Percentiles rank a stretch among this genome's conserved stretches.
These are phyloP conservation scores for Hermodice carunculata DNA, from an alignment of 2,888 invertebrate species.

Conservation along the genomic window DNA sequence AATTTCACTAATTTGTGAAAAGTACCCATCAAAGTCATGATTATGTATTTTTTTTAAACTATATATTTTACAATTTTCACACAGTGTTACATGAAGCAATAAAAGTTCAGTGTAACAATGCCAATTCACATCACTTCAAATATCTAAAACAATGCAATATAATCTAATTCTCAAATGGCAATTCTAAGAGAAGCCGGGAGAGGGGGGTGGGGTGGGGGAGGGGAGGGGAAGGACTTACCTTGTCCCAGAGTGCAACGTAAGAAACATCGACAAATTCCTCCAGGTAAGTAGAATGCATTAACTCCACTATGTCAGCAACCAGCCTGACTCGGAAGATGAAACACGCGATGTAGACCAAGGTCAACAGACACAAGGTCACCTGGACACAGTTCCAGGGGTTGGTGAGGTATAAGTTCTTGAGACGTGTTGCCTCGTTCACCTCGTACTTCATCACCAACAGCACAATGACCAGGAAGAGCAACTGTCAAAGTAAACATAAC, in stretches of 20 bases:
- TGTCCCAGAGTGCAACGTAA: conserved; percentile 61
- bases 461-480: conserved; percentile 60
- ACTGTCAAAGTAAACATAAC: conserved; percentile 44
- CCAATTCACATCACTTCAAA: too few relatives aligned
- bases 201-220: too few relatives aligned
- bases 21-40: too few relatives aligned
- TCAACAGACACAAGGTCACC: conserved; percentile 20
- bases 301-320: conserved; percentile 56
- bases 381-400: conserved; percentile 61
- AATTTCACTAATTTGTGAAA: too few relatives aligned
- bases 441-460: conserved; percentile 51
- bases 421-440: conserved; percentile 42
- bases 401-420: conserved; percentile 48
- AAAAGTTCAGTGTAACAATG: too few relatives aligned
- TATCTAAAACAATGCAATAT: too few relatives aligned
- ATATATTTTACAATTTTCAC: too few relatives aligned
- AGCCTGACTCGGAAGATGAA: conserved; percentile 64
- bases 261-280: conserved; percentile 62
- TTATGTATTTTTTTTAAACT: too few relatives aligned
- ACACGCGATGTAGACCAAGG: conserved; percentile 49
- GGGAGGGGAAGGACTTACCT: conserved; percentile 31
- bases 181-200: too few relatives aligned
- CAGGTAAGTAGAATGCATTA: conserved; percentile 59
- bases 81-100: too few relatives aligned
- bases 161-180: too few relatives aligned